A percentile compares a stretch with the other conserved stretches of the same genome.
Conservation (phyloP, 2,888 invertebrate genomes). For the Eristalis tenax region DNA sequence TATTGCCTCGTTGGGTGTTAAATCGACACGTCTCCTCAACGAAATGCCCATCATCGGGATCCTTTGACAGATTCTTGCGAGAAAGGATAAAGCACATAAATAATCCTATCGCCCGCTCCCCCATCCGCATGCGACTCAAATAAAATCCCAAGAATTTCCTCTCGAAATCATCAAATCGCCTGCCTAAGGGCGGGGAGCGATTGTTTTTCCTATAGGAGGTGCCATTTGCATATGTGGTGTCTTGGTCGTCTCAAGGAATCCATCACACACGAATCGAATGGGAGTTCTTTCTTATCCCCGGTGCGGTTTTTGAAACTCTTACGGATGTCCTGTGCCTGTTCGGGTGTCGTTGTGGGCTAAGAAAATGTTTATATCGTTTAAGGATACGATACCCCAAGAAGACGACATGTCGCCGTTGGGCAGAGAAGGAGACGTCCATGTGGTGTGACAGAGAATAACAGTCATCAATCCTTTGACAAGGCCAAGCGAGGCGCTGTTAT, state of each 20-base stretch:
- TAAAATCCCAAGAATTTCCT: conserved; percentile 21
- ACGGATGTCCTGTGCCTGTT: neutral
- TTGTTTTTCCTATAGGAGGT: neutral
- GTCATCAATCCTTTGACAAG: conserved; percentile 23
- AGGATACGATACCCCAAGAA: neutral
- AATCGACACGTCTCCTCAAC: conserved; percentile 15
- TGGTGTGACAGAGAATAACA: neutral
- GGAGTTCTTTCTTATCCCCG: neutral
- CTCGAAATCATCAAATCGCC: conserved; percentile 7
- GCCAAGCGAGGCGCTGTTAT: neutral
- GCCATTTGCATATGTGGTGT: neutral
- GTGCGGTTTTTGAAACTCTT: neutral
- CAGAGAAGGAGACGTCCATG: neutral
- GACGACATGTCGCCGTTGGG: neutral
- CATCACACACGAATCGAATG: neutral
- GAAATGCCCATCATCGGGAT: conserved; percentile 2
- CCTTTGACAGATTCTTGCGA: conserved; percentile 56
- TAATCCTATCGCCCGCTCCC: conserved; percentile 22
- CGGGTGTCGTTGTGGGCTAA: neutral
- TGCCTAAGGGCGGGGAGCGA: neutral
- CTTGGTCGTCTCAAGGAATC: neutral
- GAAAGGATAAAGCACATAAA: conserved; percentile 45
- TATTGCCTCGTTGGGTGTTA: conserved; percentile 4
- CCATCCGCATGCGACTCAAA: neutral
- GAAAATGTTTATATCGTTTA: neutral